Conservation (phyloP, 2,888 invertebrate genomes). For the Acleris holmiana region DNA sequence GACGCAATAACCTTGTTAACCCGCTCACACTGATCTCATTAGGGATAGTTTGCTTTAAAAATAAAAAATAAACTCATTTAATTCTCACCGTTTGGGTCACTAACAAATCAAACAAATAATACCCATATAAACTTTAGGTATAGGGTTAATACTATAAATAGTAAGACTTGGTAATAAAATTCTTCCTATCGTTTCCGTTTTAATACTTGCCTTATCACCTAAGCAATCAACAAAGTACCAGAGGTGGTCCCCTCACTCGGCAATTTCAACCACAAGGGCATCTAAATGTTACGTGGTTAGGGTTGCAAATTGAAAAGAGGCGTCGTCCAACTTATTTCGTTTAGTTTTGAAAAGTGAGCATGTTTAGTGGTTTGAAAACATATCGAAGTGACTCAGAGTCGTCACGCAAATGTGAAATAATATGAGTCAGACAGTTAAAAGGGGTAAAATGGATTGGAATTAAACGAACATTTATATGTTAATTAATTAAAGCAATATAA, state of each 20-base stretch:
- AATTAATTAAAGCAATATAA: neutral
- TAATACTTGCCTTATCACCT: constrained; percentile 1
- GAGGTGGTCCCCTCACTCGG: constrained; percentile 1
- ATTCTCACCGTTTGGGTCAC: too few species aligned
- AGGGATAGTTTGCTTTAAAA: too few species aligned
- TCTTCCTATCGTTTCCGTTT: neutral
- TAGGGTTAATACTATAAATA: too few species aligned
- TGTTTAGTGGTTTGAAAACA: constrained; percentile 1
- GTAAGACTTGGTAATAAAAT: too few species aligned
- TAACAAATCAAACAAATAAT: too few species aligned
- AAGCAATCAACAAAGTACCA: constrained; percentile 9
- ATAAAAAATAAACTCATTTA: too few species aligned
- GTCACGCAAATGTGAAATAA: constrained; percentile 17
- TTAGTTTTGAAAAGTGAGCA: neutral
- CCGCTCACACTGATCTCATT: too few species aligned
- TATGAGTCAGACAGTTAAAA: constrained; percentile 18
- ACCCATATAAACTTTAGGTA: too few species aligned
- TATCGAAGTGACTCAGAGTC: constrained; percentile 24
- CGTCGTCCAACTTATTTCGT: neutral
- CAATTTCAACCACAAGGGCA: neutral
- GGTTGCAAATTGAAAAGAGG: neutral
- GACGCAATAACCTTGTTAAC: too few species aligned
- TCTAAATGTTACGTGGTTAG: neutral
- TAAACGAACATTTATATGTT: neutral
- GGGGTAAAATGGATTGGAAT: constrained; percentile 22